phyloP scores from a whole-genome alignment of 35 echinoderm and acorn worm genomes.

The Anneissia japonica region DNA sequence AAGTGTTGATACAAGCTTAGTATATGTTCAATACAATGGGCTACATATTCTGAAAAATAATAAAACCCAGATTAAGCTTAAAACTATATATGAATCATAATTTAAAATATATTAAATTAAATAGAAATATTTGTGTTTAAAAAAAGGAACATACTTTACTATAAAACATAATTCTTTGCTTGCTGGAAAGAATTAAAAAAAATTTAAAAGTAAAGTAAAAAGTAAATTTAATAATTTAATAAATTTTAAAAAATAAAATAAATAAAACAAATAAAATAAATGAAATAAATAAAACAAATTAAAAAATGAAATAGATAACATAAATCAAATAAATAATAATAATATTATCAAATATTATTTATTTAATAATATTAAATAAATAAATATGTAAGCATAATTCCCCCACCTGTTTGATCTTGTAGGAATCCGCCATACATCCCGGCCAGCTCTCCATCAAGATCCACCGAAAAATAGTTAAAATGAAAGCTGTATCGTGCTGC shows the following conservation, averaged over 20 bases:
- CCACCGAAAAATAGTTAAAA: constrained; percentile 83
- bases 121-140: background rate
- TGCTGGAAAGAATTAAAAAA: background rate
- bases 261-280: no score
- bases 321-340: no score
- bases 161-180: background rate
- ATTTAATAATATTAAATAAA: no score
- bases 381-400: no score
- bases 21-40: constrained; percentile 67
- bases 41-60: constrained; percentile 71
- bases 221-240: no score
- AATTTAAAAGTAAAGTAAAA: no score
- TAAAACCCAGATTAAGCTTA: background rate
- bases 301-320: no score
- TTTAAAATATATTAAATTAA: background rate
- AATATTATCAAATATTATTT: no score
- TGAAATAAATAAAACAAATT: no score
- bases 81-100: background rate
- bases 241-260: no score
- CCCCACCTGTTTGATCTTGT: constrained; percentile 82
- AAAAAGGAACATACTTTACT: background rate
- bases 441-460: constrained; percentile 77
- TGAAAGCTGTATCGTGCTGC: constrained; percentile 49
- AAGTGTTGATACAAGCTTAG: constrained; percentile 50
- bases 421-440: constrained; percentile 77